Base-by-base conservation (phyloP, 2,113 vertebrate species). In the Lagopus muta region DNA sequence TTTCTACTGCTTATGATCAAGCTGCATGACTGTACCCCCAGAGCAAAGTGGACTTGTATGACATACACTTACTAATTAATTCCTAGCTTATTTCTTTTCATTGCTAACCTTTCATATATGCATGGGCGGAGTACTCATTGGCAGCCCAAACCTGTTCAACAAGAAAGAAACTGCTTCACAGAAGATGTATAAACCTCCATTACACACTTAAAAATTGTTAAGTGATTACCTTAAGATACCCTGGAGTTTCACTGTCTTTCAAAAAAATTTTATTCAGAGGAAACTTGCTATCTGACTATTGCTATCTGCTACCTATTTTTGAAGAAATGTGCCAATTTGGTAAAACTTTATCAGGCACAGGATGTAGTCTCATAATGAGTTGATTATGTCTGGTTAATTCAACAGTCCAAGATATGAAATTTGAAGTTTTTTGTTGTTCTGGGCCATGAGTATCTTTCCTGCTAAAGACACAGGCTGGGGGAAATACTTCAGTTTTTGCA, bases 101-200 rank as follows among this genome's bases (percentile, higher is more conserved):
- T 71, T 87, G 78, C 48, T 93, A 93, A 94, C 82, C 90, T 95
- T 76, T 79, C 54, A 38, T 18, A 14, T 25, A 54, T 66, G 48
- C 77, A 82, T 89, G 89, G 94, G 96, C 85, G 94, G 89, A 95
- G 90, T 78, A 66, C 71, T 82, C 42, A 58, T 8, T 8, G 36
- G 71, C 64, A 91, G 42, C 28, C 21, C 57, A 89, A 95, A 96
- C 95, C 84, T 87, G 92, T 55, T 85, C 22, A 58, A 40, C 93
- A 94, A 86, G 95, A 89, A 85, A 82, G 11, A 81, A 69, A 21
- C 24, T 69, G 42, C 48, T 58, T 36, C 48, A 43, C 4, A 45
- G 20, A 69, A 85, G 67, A 38, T 8, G 20, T 21, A 70, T 70
- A 52, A 55, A 42, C 36, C 67, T 87, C 43, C n/a, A 78, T 82